Percentiles rank a stretch among this genome's conserved stretches.
Conservation (phyloP, 2,797 vertebrate species). For the Onychomys leucogaster region DNA sequence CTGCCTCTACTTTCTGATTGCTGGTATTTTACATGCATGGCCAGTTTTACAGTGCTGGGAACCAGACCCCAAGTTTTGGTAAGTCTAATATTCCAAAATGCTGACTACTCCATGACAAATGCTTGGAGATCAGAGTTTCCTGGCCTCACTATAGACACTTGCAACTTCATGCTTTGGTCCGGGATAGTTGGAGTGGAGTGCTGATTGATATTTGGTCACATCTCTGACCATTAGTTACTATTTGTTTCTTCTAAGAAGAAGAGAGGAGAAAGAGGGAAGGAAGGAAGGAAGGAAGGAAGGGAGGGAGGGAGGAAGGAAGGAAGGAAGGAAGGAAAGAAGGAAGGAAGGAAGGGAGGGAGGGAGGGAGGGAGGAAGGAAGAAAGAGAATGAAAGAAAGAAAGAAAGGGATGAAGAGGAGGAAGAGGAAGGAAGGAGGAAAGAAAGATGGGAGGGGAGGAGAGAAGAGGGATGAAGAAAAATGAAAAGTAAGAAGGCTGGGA, state of each 20-base stretch:
- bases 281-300: too few relatives aligned
- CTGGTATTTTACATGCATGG: neutral
- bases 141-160: neutral
- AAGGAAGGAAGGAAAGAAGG: neutral
- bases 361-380: fast-evolving
- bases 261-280: too few relatives aligned
- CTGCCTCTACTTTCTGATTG: neutral
- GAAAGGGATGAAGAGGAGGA: fast-evolving
- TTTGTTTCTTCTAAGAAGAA: neutral
- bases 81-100: neutral
- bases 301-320: too few relatives aligned
- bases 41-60: neutral
- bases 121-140: neutral
- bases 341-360: fast-evolving
- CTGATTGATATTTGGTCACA: neutral
- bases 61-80: neutral
- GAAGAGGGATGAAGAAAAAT: neutral
- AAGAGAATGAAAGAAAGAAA: fast-evolving
- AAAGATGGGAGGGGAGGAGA: too few relatives aligned
- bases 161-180: neutral
- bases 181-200: neutral
- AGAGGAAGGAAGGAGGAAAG: neutral
- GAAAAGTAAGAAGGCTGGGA: neutral
- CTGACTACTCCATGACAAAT: neutral
- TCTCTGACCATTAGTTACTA: neutral